Evolutionary conservation across 2,888 invertebrate species (phyloP).

Genomic region (Spisula solida): DNA sequence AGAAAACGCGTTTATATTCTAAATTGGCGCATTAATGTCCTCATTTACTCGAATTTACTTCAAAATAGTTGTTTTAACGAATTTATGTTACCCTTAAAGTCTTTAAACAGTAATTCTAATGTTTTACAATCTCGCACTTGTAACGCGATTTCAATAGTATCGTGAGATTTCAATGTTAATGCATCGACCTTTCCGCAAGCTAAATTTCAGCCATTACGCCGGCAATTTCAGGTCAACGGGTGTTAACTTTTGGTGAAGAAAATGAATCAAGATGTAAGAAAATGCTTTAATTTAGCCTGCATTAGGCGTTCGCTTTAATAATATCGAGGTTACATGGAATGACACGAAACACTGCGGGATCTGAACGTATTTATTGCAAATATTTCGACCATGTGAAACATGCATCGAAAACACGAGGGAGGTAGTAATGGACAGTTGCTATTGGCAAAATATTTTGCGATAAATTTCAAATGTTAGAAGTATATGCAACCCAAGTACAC

Average conservation of each 20-base stretch:
- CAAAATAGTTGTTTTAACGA: background rate
- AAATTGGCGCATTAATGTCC: background rate
- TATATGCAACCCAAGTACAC: background rate
- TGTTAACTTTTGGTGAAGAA: slow-evolving; percentile 45
- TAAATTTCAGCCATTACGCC: slow-evolving; percentile 67
- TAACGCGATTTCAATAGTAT: slow-evolving; percentile 24
- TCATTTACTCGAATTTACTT: background rate
- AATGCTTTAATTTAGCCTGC: background rate
- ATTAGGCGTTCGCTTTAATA: background rate
- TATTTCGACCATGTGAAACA: slow-evolving; percentile 58
- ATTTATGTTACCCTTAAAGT: background rate
- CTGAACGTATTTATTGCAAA: background rate
- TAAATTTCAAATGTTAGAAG: background rate
- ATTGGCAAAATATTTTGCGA: background rate
- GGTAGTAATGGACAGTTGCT: slow-evolving; percentile 53
- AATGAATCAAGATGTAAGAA: slow-evolving; percentile 63
- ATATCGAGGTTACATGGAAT: background rate
- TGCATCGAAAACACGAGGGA: slow-evolving; percentile 54
- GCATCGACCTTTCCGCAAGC: slow-evolving; percentile 60
- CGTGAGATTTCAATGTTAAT: slow-evolving; percentile 39
- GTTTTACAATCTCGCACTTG: background rate
- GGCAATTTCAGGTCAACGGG: slow-evolving; percentile 63
- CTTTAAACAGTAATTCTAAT: background rate
- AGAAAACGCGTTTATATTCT: background rate
- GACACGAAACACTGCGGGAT: background rate